A percentile compares a stretch with the other conserved stretches of the same genome.
Evolutionary conservation across 2,888 invertebrate species (phyloP).

Genomic region (Priocnemis perturbator): DNA sequence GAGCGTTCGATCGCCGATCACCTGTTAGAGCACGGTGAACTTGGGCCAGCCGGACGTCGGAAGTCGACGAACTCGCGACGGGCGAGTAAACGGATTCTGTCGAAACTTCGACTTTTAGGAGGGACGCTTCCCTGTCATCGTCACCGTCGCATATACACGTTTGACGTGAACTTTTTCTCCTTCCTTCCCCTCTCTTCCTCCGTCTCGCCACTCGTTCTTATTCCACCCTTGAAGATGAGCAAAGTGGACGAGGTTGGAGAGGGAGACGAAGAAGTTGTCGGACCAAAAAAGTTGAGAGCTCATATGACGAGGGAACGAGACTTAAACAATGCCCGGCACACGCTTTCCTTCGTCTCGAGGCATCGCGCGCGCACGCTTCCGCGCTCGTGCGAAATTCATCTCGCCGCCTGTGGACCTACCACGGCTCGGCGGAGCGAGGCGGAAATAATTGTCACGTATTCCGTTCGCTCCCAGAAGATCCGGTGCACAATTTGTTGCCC

Average conservation of each 20-base stretch:
- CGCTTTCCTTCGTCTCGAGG: not conserved
- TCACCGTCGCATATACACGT: constrained; percentile 30
- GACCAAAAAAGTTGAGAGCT: constrained; percentile 58
- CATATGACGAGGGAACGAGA: constrained; percentile 55
- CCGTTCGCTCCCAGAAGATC: no score
- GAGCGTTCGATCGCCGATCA: no score
- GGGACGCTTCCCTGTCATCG: constrained; percentile 31
- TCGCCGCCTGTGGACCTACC: no score
- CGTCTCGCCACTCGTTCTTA: no score
- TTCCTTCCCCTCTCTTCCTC: not conserved
- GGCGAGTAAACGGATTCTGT: constrained; percentile 54
- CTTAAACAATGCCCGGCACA: constrained; percentile 57
- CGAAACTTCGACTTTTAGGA: constrained; percentile 59
- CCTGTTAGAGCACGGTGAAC: no score
- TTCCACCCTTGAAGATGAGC: no score
- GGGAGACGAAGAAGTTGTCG: constrained; percentile 40
- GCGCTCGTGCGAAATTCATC: not conserved
- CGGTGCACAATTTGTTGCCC: no score
- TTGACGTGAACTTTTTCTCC: constrained; percentile 20
- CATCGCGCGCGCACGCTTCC: no score
- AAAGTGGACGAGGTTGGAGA: no score
- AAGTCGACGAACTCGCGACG: constrained; percentile 33
- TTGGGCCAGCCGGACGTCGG: no score
- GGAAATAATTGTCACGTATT: no score
- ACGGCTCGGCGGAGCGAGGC: no score